Conservation (phyloP, 2,888 invertebrate species). For the Eubasilissa splendida region DNA sequence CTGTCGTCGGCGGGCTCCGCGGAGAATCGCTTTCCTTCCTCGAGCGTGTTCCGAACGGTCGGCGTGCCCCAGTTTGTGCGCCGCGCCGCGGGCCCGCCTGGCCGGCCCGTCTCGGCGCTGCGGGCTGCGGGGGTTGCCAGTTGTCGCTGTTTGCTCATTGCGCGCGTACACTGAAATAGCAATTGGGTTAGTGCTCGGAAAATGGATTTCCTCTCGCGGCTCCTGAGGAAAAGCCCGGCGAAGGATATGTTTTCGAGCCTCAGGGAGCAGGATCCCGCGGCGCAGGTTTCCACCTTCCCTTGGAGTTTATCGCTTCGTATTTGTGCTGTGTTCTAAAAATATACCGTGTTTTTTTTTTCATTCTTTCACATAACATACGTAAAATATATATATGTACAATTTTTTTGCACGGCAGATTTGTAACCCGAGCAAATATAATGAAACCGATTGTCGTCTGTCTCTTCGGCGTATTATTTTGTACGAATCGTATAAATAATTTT, state of each 20-base stretch:
- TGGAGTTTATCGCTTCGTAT: neutral
- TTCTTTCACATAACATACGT: too few species aligned
- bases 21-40: too few species aligned
- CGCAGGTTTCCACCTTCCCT: slow-evolving; percentile 13
- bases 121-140: neutral
- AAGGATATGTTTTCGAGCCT: slow-evolving; percentile 53
- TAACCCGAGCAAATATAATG: too few species aligned
- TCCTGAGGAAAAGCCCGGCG: slow-evolving; percentile 57
- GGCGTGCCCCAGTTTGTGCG: neutral
- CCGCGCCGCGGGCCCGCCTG: neutral
- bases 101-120: neutral
- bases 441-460: too few species aligned
- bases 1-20: neutral
- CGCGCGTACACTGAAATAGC: slow-evolving; percentile 45
- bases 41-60: neutral
- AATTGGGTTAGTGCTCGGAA: slow-evolving; percentile 45
- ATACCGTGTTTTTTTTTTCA: neutral
- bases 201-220: slow-evolving; percentile 57
- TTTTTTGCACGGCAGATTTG: too few species aligned
- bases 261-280: slow-evolving; percentile 29
- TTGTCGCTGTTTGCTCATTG: slow-evolving; percentile 16
- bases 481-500: too few species aligned
- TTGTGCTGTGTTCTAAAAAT: neutral
- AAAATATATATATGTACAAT: too few species aligned
- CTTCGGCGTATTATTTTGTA: too few species aligned